Conservation (phyloP, 1,140 invertebrate genomes). For the Ptiloglossa arizonensis region DNA sequence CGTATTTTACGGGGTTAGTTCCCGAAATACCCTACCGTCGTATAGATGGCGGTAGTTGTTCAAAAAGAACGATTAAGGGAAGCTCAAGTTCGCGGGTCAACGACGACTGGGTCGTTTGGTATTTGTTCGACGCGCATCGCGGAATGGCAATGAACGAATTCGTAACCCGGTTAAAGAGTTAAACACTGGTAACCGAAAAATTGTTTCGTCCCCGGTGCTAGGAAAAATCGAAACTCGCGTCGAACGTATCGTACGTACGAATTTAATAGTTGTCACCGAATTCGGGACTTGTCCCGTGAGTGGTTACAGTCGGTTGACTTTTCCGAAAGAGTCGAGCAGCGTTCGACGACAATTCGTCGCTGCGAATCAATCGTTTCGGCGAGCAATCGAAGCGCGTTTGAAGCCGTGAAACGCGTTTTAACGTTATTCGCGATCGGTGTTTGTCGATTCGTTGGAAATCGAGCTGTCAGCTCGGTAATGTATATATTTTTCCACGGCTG, state of each 20-base stretch:
- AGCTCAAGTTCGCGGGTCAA: too few relatives aligned
- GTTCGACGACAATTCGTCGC: conserved; percentile 12
- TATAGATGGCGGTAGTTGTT: too few relatives aligned
- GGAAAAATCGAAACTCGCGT: not conserved
- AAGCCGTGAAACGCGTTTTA: not conserved
- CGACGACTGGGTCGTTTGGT: too few relatives aligned
- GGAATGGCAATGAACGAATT: too few relatives aligned
- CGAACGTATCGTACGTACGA: not conserved
- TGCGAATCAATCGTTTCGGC: conserved; percentile 15
- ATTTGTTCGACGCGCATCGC: too few relatives aligned
- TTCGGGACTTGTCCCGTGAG: not conserved
- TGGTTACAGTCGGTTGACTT: not conserved
- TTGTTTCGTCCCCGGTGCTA: not conserved
- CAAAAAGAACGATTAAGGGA: too few relatives aligned
- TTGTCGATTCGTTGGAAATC: conserved; percentile 9
- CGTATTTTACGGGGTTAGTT: too few relatives aligned
- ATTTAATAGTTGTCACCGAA: not conserved
- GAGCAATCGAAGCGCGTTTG: not conserved
- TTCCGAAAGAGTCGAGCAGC: not conserved
- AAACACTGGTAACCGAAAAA: not conserved
- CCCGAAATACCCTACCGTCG: too few relatives aligned
- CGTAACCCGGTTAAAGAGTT: too few relatives aligned
- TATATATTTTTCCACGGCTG: conserved; percentile 12
- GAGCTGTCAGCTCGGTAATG: conserved; percentile 29
- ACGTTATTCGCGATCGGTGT: not conserved